phyloP scores from a whole-genome alignment of 2,797 vertebrate species.

The Phalanger gymnotis region DNA sequence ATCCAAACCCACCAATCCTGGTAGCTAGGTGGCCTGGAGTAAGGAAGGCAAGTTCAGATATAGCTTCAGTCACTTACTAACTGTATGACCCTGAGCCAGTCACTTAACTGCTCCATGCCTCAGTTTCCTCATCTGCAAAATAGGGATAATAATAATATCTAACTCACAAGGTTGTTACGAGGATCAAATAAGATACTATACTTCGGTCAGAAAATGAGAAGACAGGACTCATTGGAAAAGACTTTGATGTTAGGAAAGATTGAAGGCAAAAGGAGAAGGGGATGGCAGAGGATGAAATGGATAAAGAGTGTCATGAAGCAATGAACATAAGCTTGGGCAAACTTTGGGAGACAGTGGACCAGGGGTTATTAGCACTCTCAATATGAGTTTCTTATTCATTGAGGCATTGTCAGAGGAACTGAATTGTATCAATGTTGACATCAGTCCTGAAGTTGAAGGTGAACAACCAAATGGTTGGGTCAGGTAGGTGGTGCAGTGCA shows the following conservation, averaged over 20 bases:
- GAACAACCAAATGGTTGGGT: background rate
- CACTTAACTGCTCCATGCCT: background rate
- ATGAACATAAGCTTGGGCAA: background rate
- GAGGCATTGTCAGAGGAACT: background rate
- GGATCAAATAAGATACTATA: background rate
- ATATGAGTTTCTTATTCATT: background rate
- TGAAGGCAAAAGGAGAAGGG: background rate
- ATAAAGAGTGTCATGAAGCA: background rate
- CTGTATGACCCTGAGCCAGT: background rate
- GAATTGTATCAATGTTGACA: background rate
- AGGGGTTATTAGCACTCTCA: background rate
- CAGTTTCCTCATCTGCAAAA: background rate
- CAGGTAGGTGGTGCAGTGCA: background rate
- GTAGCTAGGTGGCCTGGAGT: background rate
- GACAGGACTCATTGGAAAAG: background rate
- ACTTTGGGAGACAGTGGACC: background rate
- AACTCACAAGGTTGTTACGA: background rate
- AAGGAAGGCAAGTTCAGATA: background rate
- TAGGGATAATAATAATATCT: background rate
- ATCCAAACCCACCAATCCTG: background rate
- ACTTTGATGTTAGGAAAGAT: background rate
- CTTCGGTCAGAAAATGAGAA: background rate
- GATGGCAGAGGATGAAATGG: background rate
- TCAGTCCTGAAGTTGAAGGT: background rate
- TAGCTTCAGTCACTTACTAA: background rate